phyloP scores from a whole-genome alignment of 2,888 invertebrate genomes.

The Norana najaformis region DNA sequence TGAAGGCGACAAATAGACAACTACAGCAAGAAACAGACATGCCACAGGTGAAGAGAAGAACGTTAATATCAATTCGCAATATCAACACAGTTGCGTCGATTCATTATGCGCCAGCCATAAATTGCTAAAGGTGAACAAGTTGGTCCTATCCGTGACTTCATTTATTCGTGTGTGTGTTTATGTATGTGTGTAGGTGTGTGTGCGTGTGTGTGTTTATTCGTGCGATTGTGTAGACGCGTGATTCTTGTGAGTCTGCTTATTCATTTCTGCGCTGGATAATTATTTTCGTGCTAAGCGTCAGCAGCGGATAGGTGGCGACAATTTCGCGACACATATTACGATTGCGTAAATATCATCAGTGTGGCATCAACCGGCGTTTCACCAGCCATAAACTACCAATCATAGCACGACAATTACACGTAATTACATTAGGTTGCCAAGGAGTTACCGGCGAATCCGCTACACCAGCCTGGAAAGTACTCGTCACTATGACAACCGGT shows the following conservation, averaged over 20 bases:
- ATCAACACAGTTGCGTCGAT: background rate
- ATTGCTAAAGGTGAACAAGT: background rate
- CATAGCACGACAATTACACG: background rate
- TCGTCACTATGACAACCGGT: background rate
- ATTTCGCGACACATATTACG: background rate
- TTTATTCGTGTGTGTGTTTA: background rate
- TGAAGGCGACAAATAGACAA: too few relatives aligned
- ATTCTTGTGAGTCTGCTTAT: background rate
- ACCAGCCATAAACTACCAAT: background rate
- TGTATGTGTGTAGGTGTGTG: background rate
- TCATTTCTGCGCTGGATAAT: background rate
- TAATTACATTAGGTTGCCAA: conserved; percentile 1
- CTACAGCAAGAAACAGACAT: too few relatives aligned
- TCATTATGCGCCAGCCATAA: background rate
- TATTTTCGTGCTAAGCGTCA: background rate
- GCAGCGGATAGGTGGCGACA: background rate
- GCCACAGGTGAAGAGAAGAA: too few relatives aligned
- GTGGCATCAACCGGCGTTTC: conserved; percentile 13
- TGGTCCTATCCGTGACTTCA: too few relatives aligned
- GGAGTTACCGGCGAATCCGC: too few relatives aligned
- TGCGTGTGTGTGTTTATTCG: background rate
- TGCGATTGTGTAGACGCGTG: background rate
- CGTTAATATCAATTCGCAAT: background rate
- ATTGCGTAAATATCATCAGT: background rate
- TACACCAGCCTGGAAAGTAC: too few relatives aligned